Percentiles rank a stretch among this genome's conserved stretches.
Conservation (phyloP, 2,888 invertebrate species). For the Nineta flava region DNA sequence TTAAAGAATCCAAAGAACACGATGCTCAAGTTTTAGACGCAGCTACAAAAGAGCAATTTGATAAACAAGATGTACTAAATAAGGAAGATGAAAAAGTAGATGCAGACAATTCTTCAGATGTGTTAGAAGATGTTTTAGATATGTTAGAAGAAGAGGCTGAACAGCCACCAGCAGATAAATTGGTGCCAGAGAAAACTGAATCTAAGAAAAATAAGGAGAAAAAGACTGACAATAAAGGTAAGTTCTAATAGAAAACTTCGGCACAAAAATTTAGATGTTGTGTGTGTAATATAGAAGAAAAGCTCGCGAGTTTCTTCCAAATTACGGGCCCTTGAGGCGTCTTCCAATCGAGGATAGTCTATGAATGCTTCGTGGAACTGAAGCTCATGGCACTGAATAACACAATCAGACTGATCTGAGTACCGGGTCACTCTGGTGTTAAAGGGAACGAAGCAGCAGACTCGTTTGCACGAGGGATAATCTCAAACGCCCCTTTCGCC, state of each 20-base stretch:
- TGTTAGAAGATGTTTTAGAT: constrained; percentile 20
- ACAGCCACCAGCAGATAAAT: constrained; percentile 13
- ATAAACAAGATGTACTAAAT: constrained; percentile 45
- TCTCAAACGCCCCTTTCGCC: too few relatives aligned
- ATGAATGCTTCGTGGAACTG: too few relatives aligned
- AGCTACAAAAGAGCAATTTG: constrained; percentile 71
- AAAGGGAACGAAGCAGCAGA: too few relatives aligned
- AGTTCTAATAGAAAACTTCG: constrained; percentile 2
- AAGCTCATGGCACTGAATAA: too few relatives aligned
- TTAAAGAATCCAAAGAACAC: constrained; percentile 58
- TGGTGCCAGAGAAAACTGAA: constrained; percentile 32
- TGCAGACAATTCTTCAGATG: constrained; percentile 16
- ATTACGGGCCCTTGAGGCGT: too few relatives aligned
- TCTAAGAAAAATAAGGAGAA: constrained; percentile 27
- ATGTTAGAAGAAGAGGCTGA: constrained; percentile 21
- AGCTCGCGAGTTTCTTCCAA: too few relatives aligned
- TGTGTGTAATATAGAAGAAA: too few relatives aligned
- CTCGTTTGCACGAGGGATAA: too few relatives aligned
- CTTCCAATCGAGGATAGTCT: too few relatives aligned
- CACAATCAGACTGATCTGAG: too few relatives aligned
- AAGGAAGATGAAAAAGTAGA: constrained; percentile 37
- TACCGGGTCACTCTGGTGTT: too few relatives aligned
- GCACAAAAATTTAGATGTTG: too few relatives aligned
- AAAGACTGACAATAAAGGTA: constrained; percentile 27
- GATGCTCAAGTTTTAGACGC: constrained; percentile 60